A percentile compares a stretch with the other conserved stretches of the same genome.
Conservation (phyloP, 2,888 invertebrate genomes). For the Drosophila colorata region DNA sequence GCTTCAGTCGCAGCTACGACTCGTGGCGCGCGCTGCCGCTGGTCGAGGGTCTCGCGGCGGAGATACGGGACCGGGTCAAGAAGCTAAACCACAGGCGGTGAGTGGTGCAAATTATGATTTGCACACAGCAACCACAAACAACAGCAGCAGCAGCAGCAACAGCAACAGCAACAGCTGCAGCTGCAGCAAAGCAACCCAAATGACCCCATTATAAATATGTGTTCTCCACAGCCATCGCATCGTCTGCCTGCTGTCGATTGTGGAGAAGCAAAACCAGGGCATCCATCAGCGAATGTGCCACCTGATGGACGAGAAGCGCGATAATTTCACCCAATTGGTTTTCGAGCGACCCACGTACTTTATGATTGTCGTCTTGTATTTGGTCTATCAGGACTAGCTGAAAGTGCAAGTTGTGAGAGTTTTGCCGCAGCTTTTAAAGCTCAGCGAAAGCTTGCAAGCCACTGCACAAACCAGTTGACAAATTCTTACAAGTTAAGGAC, state of each 20-base stretch:
- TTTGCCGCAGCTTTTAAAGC: constrained; percentile 9
- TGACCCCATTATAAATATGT: constrained; percentile 16
- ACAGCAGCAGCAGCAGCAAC: too few relatives aligned
- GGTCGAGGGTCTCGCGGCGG: constrained; percentile 81
- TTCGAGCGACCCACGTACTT: constrained; percentile 84
- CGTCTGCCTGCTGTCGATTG: constrained; percentile 83
- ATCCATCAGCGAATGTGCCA: constrained; percentile 83
- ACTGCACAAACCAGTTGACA: constrained; percentile 41
- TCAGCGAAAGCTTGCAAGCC: constrained; percentile 25
- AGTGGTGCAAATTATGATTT: constrained; percentile 26
- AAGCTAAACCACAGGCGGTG: constrained; percentile 82
- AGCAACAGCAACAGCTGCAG: too few relatives aligned
- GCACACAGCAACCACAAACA: constrained; percentile 5
- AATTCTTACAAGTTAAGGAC: constrained; percentile 14
- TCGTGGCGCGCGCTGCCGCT: constrained; percentile 84
- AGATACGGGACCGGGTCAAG: constrained; percentile 83
- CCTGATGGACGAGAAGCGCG: constrained; percentile 83
- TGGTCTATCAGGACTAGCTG: constrained; percentile 82
- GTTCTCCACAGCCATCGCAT: constrained; percentile 81
- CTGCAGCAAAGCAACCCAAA: constrained; percentile 4
- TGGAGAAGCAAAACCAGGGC: constrained; percentile 84
- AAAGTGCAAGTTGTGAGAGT: constrained; percentile 18
- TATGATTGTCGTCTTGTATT: constrained; percentile 83
- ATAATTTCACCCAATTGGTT: constrained; percentile 83
- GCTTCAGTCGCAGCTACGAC: constrained; percentile 84